phyloP scores from a whole-genome alignment of 1,140 invertebrate species.

The Oedothorax gibbosus region DNA sequence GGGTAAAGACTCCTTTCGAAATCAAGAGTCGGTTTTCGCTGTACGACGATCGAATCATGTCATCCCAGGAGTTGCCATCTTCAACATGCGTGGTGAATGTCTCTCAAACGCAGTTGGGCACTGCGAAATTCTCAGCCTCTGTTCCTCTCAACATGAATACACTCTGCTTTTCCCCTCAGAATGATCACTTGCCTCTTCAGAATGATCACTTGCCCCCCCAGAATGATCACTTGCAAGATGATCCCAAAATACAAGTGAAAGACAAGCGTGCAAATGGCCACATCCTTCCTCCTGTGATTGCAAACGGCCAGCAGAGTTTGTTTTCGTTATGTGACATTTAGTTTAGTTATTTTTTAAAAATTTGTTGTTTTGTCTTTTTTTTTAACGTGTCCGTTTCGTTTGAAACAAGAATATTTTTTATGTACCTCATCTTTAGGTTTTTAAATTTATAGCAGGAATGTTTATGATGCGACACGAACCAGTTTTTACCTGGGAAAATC shows the following conservation, averaged over 20 bases:
- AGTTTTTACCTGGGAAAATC: no score
- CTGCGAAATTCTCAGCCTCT: slow-evolving; percentile 42
- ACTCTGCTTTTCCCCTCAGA: slow-evolving; percentile 19
- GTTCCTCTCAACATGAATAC: slow-evolving; percentile 56
- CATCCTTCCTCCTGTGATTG: slow-evolving; percentile 3
- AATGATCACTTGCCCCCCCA: no score
- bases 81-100: background rate
- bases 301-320: slow-evolving; percentile 23
- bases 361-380: slow-evolving; percentile 11
- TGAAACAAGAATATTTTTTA: no score
- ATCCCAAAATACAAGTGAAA: background rate
- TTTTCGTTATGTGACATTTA: slow-evolving; percentile 51
- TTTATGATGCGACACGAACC: no score
- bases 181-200: background rate
- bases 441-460: no score
- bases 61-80: slow-evolving; percentile 28
- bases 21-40: slow-evolving; percentile 82
- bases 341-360: background rate
- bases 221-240: no score
- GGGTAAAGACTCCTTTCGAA: slow-evolving; percentile 85
- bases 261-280: slow-evolving; percentile 17
- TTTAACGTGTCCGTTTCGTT: background rate
- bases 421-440: no score
- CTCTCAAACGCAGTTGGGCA: slow-evolving; percentile 15
- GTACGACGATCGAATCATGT: slow-evolving; percentile 89